Base-by-base conservation (phyloP, 1,140 invertebrate genomes). In the Drosophila nebulosa region DNA sequence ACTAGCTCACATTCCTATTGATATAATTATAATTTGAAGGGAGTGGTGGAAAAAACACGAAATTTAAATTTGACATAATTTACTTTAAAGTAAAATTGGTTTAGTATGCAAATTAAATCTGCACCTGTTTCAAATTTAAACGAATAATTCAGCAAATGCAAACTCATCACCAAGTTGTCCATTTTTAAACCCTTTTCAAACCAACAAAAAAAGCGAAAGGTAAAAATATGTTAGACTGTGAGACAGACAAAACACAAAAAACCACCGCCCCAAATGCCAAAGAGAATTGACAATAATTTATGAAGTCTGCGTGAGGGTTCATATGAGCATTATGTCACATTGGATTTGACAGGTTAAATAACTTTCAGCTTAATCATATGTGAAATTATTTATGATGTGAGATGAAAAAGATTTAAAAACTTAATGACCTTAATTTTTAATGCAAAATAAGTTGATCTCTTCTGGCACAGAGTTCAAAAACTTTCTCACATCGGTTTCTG, bases 1-100 rank as follows among this genome's bases (percentile, higher is more conserved):
- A 63, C 52, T 55, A 64, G 32, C 42, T 42, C 62, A 64, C 58
- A 68, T 70, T 14, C 14, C 2, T 7, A 46, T 21, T 46, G 18
- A 46, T 9, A 21, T 46, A 16, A 46, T 46, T 21, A 16, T 10
- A 9, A 21, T 21, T 46, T 21, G 10, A 21, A 16, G 6, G 39
- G 5, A 18, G 3, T 42, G 39, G 18, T 42, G 7, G 14, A 16
- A 46, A 21, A 18, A 21, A 46, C 7, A 9, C 10, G 7, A 46
- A 46, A 46, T 46, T 21, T 46, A 16, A 21, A 9, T 46, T 46
- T 21, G 39, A 21, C 39, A 16, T 21, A 21, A 10, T 46, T 46
- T 46, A 3, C 4, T 42, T 46, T 18, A 1, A 1, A 16, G 3
- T 12, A 12, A 35, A 21, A 21, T 46, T 42, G 6, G 14, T 18